phyloP scores from a whole-genome alignment of 2,113 vertebrate genomes.

The Lanius ludovicianus region DNA sequence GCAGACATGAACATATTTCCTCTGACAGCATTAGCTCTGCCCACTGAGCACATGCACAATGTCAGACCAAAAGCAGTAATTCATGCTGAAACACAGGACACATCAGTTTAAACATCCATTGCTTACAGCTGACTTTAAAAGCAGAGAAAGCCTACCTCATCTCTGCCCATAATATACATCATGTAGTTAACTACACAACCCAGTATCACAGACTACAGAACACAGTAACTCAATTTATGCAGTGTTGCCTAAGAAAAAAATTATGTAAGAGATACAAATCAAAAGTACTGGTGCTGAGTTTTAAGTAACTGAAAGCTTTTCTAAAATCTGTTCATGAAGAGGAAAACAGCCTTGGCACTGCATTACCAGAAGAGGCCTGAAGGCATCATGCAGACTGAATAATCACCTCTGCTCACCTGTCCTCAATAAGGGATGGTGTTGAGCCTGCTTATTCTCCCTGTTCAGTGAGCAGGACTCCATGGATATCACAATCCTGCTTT shows the following conservation, averaged over 20 bases:
- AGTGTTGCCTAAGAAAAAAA: not conserved
- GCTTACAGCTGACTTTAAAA: not conserved
- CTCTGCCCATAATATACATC: not conserved
- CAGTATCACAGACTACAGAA: not conserved
- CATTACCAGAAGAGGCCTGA: not conserved
- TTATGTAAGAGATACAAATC: rapidly evolving
- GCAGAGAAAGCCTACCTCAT: not conserved
- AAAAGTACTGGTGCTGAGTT: not conserved
- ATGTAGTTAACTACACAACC: not conserved
- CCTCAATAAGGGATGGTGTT: rapidly evolving
- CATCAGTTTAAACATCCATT: not conserved
- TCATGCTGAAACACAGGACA: not conserved
- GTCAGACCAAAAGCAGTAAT: not conserved
- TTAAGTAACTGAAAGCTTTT: not conserved
- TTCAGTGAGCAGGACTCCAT: not conserved
- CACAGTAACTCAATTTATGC: not conserved
- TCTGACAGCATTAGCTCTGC: not conserved
- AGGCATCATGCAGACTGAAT: rapidly evolving
- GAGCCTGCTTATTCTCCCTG: not conserved
- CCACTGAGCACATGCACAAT: not conserved
- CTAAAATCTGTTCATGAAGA: not conserved
- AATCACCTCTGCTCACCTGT: not conserved
- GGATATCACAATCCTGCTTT: not conserved
- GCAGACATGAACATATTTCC: not conserved
- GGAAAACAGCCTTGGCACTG: not conserved